phyloP scores from a whole-genome alignment of 1,140 invertebrate species.

The Conus ventricosus region DNA sequence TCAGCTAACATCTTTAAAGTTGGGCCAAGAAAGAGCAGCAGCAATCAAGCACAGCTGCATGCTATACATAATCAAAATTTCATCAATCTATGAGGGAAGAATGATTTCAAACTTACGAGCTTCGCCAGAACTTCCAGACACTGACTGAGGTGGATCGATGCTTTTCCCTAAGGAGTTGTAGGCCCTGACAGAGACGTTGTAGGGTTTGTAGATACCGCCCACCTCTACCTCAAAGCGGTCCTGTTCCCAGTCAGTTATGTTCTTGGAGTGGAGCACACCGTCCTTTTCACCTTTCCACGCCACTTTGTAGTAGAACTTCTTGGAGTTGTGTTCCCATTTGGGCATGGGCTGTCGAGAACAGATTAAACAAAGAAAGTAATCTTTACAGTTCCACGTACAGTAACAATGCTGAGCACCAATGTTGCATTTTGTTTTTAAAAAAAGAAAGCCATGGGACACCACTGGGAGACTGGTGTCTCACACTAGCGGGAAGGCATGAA shows the following conservation, averaged over 20 bases:
- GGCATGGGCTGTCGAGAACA: conserved; percentile 49
- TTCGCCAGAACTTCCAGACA: conserved; percentile 57
- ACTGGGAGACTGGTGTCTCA: too few species aligned
- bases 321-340: conserved; percentile 53
- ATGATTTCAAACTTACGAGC: conserved; percentile 46
- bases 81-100: too few species aligned
- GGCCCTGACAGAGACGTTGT: conserved; percentile 50
- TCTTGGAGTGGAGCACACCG: conserved; percentile 18
- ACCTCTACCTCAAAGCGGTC: conserved; percentile 38
- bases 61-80: too few species aligned
- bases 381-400: too few species aligned
- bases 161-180: conserved; percentile 49
- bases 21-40: too few species aligned
- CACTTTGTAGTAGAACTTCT: conserved; percentile 51
- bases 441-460: too few species aligned
- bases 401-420: too few species aligned
- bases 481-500: too few species aligned
- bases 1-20: too few species aligned
- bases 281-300: conserved; percentile 44
- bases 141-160: conserved; percentile 12
- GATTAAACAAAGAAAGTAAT: neutral
- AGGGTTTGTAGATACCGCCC: conserved; percentile 51
- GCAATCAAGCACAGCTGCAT: too few species aligned
- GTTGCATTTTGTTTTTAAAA: too few species aligned
- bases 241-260: conserved; percentile 32